phyloP scores from a whole-genome alignment of 2,113 vertebrate genomes.

The Riparia riparia region DNA sequence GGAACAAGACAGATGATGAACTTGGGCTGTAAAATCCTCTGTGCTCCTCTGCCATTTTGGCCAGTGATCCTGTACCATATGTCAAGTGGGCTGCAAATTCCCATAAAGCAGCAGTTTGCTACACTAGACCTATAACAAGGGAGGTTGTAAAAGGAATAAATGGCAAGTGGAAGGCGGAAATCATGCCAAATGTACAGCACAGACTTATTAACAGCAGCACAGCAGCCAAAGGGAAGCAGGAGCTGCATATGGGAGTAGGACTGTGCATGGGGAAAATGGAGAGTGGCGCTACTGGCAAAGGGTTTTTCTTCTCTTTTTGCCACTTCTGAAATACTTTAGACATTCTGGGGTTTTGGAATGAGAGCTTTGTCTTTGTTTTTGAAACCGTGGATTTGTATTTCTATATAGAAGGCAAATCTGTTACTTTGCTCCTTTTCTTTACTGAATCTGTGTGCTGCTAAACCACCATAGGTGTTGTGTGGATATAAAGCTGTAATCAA shows the following conservation, averaged over 20 bases:
- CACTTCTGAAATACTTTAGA: not conserved
- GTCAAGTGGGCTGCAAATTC: constrained; percentile 70
- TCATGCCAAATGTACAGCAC: constrained; percentile 50
- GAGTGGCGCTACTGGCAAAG: not conserved
- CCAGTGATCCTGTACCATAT: constrained; percentile 63
- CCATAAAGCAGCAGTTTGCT: constrained; percentile 65
- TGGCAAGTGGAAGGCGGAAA: constrained; percentile 52
- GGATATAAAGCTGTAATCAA: not conserved
- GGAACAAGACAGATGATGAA: constrained; percentile 45
- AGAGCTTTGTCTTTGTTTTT: not conserved
- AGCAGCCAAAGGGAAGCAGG: constrained; percentile 52
- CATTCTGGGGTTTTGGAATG: not conserved
- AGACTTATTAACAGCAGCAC: constrained; percentile 48
- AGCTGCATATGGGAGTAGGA: not conserved
- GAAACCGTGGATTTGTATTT: not conserved
- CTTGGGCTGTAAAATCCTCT: constrained; percentile 31
- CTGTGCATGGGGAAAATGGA: not conserved
- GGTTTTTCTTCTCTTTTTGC: not conserved
- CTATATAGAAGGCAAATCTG: not conserved
- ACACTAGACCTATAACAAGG: constrained; percentile 50
- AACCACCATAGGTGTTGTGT: not conserved
- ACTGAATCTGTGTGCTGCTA: not conserved
- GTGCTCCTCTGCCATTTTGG: constrained; percentile 56
- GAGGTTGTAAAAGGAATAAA: constrained; percentile 64
- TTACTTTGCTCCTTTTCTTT: not conserved